Base-by-base conservation (phyloP, 2,888 invertebrate species). In the Lissocephala sabroskyi region DNA sequence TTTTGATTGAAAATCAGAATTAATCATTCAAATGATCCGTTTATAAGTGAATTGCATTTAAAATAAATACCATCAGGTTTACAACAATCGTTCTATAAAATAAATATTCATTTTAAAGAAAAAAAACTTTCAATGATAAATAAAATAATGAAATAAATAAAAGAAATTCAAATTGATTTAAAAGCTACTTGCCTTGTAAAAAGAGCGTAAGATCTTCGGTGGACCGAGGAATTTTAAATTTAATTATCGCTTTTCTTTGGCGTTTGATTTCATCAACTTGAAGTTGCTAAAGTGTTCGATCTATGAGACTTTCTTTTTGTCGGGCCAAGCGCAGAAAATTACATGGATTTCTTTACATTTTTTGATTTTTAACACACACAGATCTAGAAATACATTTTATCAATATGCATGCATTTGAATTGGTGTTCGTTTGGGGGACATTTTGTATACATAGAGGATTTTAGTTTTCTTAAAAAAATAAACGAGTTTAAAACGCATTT, bases 261-360 rank as follows among this genome's bases (percentile, higher is more conserved):
- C 16, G n/a, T 1, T 35, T 35, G 35, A 16, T 13, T 35, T 16
- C 3, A 35, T 35, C 35, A 35, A 35, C 35, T 35, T 40, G 23
- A 30, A 30, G 41, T 41, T 41, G 29, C 13, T 13, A 23, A 5
- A 23, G 7, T 5, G 3, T 23, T 23, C 23, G 7, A 23, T 5
- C 3, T 23, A 23, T 23, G n/a, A n/a, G n/a, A n/a, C n/a, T n/a
- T n/a, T n/a, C n/a, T 35, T 35, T 14, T 16, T 14, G 23, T 36
- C 63, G 54, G 51, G 61, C 50, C 58, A 57, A 66, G 60, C 70
- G 62, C 50, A 39, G 49, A 45, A 35, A 56, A 65, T 18, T 37
- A n/a, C 37, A 37, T 37, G 19, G n/a, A n/a, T n/a, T n/a, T n/a
- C n/a, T n/a, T n/a, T n/a, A n/a, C n/a, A n/a, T n/a, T n/a, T n/a